These are phyloP conservation scores for Ernsta delagoae DNA, from an alignment of 2,888 invertebrate genomes.

Conservation along the genomic window DNA sequence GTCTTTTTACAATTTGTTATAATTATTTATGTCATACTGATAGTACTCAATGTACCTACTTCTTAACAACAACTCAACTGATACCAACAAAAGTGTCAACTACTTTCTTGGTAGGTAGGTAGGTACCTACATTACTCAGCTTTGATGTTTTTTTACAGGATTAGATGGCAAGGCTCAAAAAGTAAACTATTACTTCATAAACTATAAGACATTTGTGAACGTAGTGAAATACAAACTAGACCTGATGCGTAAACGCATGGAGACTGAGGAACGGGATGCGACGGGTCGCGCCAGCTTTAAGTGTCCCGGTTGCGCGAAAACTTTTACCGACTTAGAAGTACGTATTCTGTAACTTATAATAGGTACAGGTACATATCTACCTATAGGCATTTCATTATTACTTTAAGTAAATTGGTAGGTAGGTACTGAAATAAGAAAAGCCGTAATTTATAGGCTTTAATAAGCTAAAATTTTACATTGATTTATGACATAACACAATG, in stretches of 20 bases:
- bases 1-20: too few relatives aligned
- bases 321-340: not conserved
- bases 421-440: constrained; percentile 6
- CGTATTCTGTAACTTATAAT: too few relatives aligned
- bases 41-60: too few relatives aligned
- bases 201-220: constrained; percentile 98
- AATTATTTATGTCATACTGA: too few relatives aligned
- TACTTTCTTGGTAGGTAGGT: not conserved
- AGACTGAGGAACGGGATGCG: constrained; percentile 97
- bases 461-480: constrained; percentile 1
- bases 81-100: too few relatives aligned
- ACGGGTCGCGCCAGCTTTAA: constrained; percentile 98
- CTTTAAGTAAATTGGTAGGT: too few relatives aligned
- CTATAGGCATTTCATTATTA: too few relatives aligned
- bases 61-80: too few relatives aligned
- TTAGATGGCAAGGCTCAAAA: constrained; percentile 97
- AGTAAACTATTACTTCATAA: constrained; percentile 98
- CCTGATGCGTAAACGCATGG: constrained; percentile 97
- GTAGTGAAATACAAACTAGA: constrained; percentile 99
- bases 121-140: constrained; percentile 16
- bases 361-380: too few relatives aligned
- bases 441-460: constrained; percentile 3
- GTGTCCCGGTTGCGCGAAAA: not conserved
- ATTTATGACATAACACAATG: too few relatives aligned
- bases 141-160: constrained; percentile 55